These are phyloP conservation scores for Oncorhynchus kisutch DNA, from an alignment of 2,113 vertebrate species.

Conservation along the genomic window DNA sequence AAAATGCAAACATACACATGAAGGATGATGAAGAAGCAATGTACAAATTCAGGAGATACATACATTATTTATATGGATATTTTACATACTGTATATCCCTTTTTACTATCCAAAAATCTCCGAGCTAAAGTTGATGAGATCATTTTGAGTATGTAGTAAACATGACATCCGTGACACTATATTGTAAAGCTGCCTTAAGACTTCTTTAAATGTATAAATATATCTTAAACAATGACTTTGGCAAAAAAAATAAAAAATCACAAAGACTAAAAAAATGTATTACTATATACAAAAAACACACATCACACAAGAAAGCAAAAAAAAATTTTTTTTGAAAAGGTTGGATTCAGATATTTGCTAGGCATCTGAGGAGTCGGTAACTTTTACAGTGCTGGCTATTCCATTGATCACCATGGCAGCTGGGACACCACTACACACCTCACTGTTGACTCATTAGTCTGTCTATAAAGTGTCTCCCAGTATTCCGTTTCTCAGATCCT, in stretches of 20 bases:
- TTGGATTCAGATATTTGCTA: conserved; percentile 64
- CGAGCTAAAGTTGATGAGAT: too few relatives aligned
- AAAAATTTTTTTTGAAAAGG: conserved; percentile 53
- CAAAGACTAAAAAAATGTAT: conserved; percentile 59
- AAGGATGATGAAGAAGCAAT: too few relatives aligned
- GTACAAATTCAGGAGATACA: too few relatives aligned
- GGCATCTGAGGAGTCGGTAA: not conserved
- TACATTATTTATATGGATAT: too few relatives aligned
- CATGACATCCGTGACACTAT: not conserved
- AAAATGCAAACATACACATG: too few relatives aligned
- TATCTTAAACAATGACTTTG: conserved; percentile 62
- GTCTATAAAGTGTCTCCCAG: too few relatives aligned
- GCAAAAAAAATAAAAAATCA: conserved; percentile 75
- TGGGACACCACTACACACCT: not conserved
- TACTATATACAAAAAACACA: conserved; percentile 74
- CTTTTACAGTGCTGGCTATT: conserved; percentile 24
- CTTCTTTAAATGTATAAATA: conserved; percentile 87
- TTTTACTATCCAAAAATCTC: too few relatives aligned
- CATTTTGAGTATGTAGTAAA: too few relatives aligned
- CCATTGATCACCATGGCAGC: conserved; percentile 4
- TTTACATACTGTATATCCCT: too few relatives aligned
- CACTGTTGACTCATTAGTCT: too few relatives aligned
- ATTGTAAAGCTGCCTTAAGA: conserved; percentile 80
- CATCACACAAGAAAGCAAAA: conserved; percentile 37
- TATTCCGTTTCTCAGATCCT: too few relatives aligned